A percentile compares a stretch with the other conserved stretches of the same genome.
These are phyloP conservation scores for Eleginops maclovinus DNA, from an alignment of 2,113 vertebrate genomes.

Conservation along the genomic window DNA sequence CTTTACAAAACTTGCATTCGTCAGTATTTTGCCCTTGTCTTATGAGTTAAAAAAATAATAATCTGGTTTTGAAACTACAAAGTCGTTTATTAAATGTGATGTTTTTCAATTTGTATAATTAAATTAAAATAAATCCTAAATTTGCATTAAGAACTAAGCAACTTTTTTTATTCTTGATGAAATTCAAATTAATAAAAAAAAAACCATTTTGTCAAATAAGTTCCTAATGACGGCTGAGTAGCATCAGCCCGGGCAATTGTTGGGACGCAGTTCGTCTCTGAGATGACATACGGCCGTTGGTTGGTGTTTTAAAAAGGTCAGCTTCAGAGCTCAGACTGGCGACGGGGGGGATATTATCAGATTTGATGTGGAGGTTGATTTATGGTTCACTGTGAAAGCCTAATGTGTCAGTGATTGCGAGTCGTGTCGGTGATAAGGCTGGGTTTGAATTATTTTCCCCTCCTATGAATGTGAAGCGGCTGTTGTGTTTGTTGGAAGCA, in stretches of 20 bases:
- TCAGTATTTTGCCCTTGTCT: no score
- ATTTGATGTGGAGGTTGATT: conserved; percentile 1
- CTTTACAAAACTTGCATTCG: no score
- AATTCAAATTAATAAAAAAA: background rate
- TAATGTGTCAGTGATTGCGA: conserved; percentile 6
- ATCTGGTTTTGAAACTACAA: no score
- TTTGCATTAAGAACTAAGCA: no score
- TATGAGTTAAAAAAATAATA: no score
- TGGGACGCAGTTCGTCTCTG: no score
- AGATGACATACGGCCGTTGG: conserved; percentile 3
- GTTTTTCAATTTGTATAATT: no score
- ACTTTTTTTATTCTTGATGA: background rate
- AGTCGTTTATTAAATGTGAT: no score
- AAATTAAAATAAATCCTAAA: no score
- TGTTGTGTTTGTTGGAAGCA: background rate
- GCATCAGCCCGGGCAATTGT: no score
- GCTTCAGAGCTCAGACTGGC: background rate
- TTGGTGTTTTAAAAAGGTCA: conserved; percentile 33
- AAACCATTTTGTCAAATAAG: no score
- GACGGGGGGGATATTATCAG: background rate
- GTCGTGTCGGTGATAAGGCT: background rate
- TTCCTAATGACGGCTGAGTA: no score
- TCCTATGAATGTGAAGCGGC: background rate
- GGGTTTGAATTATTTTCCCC: conserved; percentile 3
- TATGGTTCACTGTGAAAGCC: background rate